Base-by-base conservation (phyloP, 1,140 invertebrate genomes). In the Bombus sibiricus region DNA sequence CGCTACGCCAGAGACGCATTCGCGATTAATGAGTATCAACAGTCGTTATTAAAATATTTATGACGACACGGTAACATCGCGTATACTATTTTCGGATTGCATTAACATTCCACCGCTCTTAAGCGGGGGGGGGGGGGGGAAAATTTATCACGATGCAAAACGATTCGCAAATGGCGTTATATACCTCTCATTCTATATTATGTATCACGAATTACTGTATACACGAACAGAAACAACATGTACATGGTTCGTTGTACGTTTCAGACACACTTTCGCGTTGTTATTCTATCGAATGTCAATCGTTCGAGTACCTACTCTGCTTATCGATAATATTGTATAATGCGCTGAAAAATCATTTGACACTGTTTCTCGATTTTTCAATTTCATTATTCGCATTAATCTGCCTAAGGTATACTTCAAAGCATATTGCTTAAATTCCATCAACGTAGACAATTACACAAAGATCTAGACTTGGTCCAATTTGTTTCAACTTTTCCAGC, bases 21-120 rank as follows among this genome's bases (percentile, higher is more conserved):
- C 43, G 62, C 81, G 73, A 76, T 83, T 83, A 83, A 83, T 69
- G 73, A 83, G 68, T 77, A 77, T 83, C 73, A 77, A 77, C 81
- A 68, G 62, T 43, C 73, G 73, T 83, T 83, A 68, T 83, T 83
- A 83, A 62, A 83, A 77, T 83, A 83, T 83, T 83, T 77, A 83
- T 68, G 81, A 77, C 62, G 73, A 12, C 62, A 15, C 10, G 41
- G 73, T 39, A 47, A 83, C 66, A 39, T 34, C 43, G 9, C 25
- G n/a, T 66, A 41, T 32, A 68, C 34, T 77, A 83, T 83, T 83
- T 83, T 83, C 73, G 34, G 41, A 77, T 83, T 74, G 73, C 62
- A 83, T 83, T 77, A 83, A 77, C 73, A 83, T 83, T 83, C 81
- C 81, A 53, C 41, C 39, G 34, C 32, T 53, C 81, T n/a, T 34